Conservation (phyloP, 2,113 vertebrate genomes). For the Lampris megalopsis region DNA sequence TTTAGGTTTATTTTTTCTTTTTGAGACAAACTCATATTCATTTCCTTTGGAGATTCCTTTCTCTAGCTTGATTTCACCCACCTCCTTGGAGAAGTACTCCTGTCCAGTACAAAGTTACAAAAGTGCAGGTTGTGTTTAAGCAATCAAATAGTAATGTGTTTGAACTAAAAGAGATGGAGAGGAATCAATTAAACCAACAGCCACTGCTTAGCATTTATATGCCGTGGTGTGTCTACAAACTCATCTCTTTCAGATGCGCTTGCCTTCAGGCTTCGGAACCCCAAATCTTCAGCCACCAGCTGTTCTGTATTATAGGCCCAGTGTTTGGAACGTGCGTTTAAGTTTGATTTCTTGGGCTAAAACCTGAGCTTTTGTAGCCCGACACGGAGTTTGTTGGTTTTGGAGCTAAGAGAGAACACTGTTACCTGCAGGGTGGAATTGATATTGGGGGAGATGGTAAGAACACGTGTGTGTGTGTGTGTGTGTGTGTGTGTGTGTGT, state of each 20-base stretch:
- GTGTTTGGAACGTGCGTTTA: constrained; percentile 44
- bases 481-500: neutral
- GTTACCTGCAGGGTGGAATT: constrained; percentile 60
- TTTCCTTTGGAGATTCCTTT: too few species aligned
- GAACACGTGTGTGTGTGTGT: constrained; percentile 14
- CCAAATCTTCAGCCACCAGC: constrained; percentile 42
- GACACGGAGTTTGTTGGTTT: constrained; percentile 33
- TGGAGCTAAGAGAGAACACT: constrained; percentile 46
- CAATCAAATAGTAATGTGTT: neutral
- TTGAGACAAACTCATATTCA: too few species aligned
- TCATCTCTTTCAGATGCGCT: constrained; percentile 45
- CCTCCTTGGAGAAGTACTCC: too few species aligned
- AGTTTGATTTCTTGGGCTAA: constrained; percentile 43
- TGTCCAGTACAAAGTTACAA: neutral
- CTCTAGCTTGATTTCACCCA: too few species aligned
- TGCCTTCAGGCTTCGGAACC: constrained; percentile 44
- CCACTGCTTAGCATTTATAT: constrained; percentile 40
- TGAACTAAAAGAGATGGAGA: constrained; percentile 27
- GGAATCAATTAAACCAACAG: constrained; percentile 13
- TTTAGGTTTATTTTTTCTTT: too few species aligned
- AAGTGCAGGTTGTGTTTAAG: neutral
- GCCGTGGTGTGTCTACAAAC: constrained; percentile 33
- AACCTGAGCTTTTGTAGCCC: constrained; percentile 38
- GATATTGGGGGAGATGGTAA: constrained; percentile 33
- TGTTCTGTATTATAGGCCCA: constrained; percentile 47